Evolutionary conservation across 23 tunicate species (phyloP).

Genomic region (Ascidia mentula): DNA sequence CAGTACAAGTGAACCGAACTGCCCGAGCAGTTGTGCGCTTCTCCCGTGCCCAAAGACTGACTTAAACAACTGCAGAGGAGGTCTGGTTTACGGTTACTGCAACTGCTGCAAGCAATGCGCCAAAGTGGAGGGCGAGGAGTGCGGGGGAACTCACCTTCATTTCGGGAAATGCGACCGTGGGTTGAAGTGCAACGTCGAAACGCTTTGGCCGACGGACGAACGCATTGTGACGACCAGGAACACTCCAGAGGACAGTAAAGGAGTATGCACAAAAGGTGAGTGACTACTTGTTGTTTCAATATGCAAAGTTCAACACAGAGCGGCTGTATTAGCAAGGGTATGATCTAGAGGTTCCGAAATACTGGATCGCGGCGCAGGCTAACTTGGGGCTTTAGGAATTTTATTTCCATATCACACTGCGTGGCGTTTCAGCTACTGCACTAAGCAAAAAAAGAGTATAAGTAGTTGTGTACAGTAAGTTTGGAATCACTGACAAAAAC

Average conservation of each 20-base stretch:
- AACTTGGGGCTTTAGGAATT: too few species aligned
- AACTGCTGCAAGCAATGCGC: constrained; percentile 35
- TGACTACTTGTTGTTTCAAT: too few species aligned
- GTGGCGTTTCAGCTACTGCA: too few species aligned
- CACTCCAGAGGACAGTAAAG: neutral
- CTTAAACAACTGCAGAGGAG: constrained; percentile 38
- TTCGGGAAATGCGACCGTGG: constrained; percentile 40
- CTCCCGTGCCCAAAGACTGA: neutral
- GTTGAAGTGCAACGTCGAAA: constrained; percentile 5
- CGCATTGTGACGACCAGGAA: neutral
- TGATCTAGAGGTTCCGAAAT: too few species aligned
- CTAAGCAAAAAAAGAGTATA: too few species aligned
- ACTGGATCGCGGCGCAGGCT: too few species aligned
- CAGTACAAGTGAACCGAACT: neutral
- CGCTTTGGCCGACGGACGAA: neutral
- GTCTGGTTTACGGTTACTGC: constrained; percentile 25
- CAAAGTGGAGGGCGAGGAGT: constrained; percentile 31
- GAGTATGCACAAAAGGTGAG: neutral
- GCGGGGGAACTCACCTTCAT: constrained; percentile 26
- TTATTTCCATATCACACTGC: too few species aligned
- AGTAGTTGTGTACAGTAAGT: too few species aligned
- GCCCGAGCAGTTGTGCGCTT: neutral
- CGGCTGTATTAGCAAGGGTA: too few species aligned
- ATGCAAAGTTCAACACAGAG: too few species aligned
- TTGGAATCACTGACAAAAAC: too few species aligned